A percentile compares a stretch with the other conserved stretches of the same genome.
These are phyloP conservation scores for Hetaerina americana DNA, from an alignment of 1,140 invertebrate genomes.

Conservation along the genomic window DNA sequence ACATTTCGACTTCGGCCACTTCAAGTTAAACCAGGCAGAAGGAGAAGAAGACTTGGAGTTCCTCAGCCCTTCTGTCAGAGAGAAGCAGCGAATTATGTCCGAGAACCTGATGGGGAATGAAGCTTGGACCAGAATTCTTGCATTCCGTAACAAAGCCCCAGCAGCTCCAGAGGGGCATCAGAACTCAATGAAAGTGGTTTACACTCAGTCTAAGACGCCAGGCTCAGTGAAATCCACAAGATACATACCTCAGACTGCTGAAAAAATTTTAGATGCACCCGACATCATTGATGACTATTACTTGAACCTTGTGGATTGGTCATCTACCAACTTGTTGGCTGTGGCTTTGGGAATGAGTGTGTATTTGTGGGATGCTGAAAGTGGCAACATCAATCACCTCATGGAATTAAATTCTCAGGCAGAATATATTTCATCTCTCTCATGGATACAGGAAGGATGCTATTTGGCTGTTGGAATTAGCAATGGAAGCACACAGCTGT, in stretches of 20 bases:
- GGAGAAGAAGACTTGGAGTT: slow-evolving; percentile 36
- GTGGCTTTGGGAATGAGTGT: slow-evolving; percentile 76
- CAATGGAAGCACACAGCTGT: slow-evolving; percentile 50
- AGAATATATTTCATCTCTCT: slow-evolving; percentile 74
- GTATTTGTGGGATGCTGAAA: slow-evolving; percentile 91
- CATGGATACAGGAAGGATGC: slow-evolving; percentile 82
- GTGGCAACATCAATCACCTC: slow-evolving; percentile 74
- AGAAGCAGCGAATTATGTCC: slow-evolving; percentile 51
- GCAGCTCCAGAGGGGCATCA: slow-evolving; percentile 74
- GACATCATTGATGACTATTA: slow-evolving; percentile 97
- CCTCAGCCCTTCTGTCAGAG: slow-evolving; percentile 39
- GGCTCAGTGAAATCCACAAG: slow-evolving; percentile 60
- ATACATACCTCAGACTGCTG: slow-evolving; percentile 84
- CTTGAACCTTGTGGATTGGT: slow-evolving; percentile 95
- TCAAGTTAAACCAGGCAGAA: slow-evolving; percentile 40
- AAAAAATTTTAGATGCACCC: slow-evolving; percentile 91
- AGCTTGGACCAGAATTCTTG: slow-evolving; percentile 43
- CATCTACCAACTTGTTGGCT: slow-evolving; percentile 78
- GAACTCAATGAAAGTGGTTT: slow-evolving; percentile 80
- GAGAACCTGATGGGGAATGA: slow-evolving; percentile 51
- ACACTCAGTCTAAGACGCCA: slow-evolving; percentile 71
- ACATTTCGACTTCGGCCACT: slow-evolving; percentile 82
- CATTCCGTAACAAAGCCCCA: slow-evolving; percentile 78
- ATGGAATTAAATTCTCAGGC: slow-evolving; percentile 58
- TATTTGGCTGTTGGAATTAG: slow-evolving; percentile 83